Conservation (phyloP, 64 coral and sea anemone species). For the Pocillopora damicornis region DNA sequence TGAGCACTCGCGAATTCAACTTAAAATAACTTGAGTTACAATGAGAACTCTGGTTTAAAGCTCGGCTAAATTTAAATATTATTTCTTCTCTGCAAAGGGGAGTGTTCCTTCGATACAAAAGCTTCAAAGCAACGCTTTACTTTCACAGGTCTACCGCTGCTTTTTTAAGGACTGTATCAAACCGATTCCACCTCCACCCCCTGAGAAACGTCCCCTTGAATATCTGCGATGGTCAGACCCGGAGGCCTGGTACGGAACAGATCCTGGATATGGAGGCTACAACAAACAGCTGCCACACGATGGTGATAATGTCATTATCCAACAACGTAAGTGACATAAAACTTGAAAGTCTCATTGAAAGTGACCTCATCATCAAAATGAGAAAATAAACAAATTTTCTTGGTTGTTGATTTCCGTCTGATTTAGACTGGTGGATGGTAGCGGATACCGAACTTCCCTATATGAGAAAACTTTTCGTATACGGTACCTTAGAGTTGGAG, state of each 20-base stretch:
- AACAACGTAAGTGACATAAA: conserved; percentile 23
- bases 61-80: no score
- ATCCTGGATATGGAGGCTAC: conserved; percentile 61
- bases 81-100: no score
- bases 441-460: conserved; percentile 57
- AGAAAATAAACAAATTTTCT: background rate
- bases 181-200: conserved; percentile 59
- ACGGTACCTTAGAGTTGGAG: conserved; percentile 68
- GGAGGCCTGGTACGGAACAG: conserved; percentile 59
- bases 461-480: conserved; percentile 57
- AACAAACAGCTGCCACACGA: conserved; percentile 59
- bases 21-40: no score
- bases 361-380: background rate
- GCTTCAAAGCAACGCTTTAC: background rate
- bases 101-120: no score
- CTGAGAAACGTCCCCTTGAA: conserved; percentile 49
- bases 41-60: no score
- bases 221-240: conserved; percentile 62
- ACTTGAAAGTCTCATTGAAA: no score
- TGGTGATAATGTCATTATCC: conserved; percentile 73
- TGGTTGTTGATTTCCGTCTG: background rate
- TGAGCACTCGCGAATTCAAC: no score
- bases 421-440: conserved; percentile 77
- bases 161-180: conserved; percentile 63
- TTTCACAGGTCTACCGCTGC: conserved; percentile 48